Base-by-base conservation (phyloP, 2,888 invertebrate species). In the Chrysolina americana region DNA sequence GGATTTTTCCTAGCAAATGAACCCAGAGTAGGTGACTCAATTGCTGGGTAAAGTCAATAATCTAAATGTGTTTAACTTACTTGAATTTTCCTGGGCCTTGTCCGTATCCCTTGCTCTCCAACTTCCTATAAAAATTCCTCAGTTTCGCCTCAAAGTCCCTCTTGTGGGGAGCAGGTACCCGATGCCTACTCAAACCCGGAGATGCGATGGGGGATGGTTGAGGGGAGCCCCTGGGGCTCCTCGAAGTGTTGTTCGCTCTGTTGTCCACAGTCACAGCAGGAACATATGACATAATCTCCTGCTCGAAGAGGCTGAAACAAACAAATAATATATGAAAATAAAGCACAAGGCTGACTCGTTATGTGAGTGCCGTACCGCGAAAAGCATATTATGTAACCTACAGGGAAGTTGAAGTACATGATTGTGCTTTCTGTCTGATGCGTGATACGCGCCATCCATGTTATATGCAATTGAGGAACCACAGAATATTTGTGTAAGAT, bases 241-340 rank as follows among this genome's bases (percentile, higher is more conserved):
- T 88, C 86, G 81, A 87, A 17, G 76, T 78, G 13, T 81, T 65
- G 59, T 70, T 81, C 23, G 80, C 76, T 70, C 81, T 80, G 81
- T 89, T 89, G 80, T 90, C 90, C 44, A 77, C 75, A 23, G 79
- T 76, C 80, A 91, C 90, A 6, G 92, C 92, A 78, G 96, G 98
- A 85, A 98, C 95, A 89, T 97, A 98, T 83, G 97, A 97, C 98
- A 98, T 97, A 86, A 98, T 98, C 92, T 98, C 98, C 91, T 98
- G 96, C 89, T 98, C 98, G 91, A 98, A 98, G 85, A 98, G 93
- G 91, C 98, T 98, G 92, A 64, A 91, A 90, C 41, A 73, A 77
- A 76, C 70, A 68, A 36, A 28, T 5, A 5, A 28, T 28, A 3
- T n/a, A n/a, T n/a, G n/a, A n/a, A n/a, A n/a, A 28, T 28, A 28